Evolutionary conservation across 2,113 vertebrate species (phyloP).

Genomic region (Okapia johnstoni): DNA sequence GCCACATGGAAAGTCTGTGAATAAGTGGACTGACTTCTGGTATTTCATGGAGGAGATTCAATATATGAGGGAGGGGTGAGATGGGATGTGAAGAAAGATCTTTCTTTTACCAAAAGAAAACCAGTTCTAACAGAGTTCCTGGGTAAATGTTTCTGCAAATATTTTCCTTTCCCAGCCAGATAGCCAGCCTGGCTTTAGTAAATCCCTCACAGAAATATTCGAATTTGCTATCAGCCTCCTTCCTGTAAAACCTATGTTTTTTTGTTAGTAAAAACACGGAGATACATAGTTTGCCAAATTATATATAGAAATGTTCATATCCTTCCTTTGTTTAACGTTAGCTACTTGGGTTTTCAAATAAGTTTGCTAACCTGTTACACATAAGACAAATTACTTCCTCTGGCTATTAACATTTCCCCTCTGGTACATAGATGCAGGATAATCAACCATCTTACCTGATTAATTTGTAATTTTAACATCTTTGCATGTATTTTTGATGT

Average conservation of each 20-base stretch:
- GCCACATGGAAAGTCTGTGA: not conserved
- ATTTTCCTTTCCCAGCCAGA: not conserved
- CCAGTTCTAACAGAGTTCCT: not conserved
- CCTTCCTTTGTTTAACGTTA: not conserved
- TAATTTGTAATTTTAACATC: not conserved
- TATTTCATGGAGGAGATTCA: not conserved
- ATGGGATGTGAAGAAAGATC: not conserved
- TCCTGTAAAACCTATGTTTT: not conserved
- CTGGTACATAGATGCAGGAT: not conserved
- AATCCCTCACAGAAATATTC: not conserved
- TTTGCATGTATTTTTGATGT: not conserved
- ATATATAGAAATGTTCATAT: not conserved
- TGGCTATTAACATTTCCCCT: not conserved
- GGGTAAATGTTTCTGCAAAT: not conserved
- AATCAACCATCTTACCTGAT: not conserved
- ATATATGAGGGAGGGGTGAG: not conserved
- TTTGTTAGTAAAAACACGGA: not conserved
- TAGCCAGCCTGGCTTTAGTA: not conserved
- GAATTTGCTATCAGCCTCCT: not conserved
- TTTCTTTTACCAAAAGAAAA: slow-evolving; percentile 17
- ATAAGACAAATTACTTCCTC: not conserved
- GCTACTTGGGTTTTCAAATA: slow-evolving; percentile 1
- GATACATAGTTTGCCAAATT: not conserved
- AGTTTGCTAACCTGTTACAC: not conserved
- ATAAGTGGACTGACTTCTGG: not conserved